These are phyloP conservation scores for Bombylius discolor DNA, from an alignment of 2,888 invertebrate species.

Conservation along the genomic window DNA sequence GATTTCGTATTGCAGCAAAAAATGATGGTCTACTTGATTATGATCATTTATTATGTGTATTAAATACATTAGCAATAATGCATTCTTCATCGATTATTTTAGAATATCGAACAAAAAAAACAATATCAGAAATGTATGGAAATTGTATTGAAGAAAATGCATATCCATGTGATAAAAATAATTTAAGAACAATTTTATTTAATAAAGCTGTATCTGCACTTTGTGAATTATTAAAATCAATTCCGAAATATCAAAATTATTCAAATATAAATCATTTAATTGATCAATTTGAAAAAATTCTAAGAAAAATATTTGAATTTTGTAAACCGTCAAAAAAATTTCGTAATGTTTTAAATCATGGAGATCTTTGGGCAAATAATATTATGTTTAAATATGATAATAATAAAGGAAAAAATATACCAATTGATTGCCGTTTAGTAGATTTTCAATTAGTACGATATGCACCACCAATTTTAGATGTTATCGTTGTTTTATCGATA, in stretches of 20 bases:
- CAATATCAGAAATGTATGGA: conserved; percentile 22
- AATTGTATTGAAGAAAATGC: conserved; percentile 30
- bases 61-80: conserved; percentile 34
- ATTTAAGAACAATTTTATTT: conserved; percentile 24
- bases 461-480: conserved; percentile 52
- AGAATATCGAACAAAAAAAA: conserved; percentile 23
- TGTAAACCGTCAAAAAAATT: conserved; percentile 28
- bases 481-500: conserved; percentile 39
- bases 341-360: conserved; percentile 36
- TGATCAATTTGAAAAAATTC: conserved; percentile 19
- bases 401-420: conserved; percentile 24
- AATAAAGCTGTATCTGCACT: conserved; percentile 25
- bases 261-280: conserved; percentile 21
- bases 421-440: conserved; percentile 48
- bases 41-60: conserved; percentile 32
- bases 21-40: conserved; percentile 28
- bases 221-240: conserved; percentile 23
- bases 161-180: conserved; percentile 24
- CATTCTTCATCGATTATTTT: conserved; percentile 37
- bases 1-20: conserved; percentile 24
- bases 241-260: conserved; percentile 26
- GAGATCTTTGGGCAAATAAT: conserved; percentile 40
- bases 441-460: conserved; percentile 57
- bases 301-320: conserved; percentile 26
- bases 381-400: conserved; percentile 31